These are phyloP conservation scores for Zygothrica quintamaculata DNA, from an alignment of 2,888 invertebrate species.

Conservation along the genomic window DNA sequence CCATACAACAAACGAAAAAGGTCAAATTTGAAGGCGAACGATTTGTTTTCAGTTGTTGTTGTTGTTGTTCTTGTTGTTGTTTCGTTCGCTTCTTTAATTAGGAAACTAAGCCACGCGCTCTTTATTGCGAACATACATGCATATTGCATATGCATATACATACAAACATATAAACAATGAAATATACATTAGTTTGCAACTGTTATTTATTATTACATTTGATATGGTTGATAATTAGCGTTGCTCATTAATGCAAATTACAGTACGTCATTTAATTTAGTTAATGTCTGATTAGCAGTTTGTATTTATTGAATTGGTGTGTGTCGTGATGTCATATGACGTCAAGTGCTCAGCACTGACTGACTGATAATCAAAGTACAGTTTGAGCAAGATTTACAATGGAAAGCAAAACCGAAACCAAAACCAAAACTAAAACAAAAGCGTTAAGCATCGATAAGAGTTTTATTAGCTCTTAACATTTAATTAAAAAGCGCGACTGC, in stretches of 20 bases:
- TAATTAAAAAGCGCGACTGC: constrained; percentile 47
- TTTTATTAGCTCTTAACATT: constrained; percentile 51
- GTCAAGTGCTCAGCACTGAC: constrained; percentile 25
- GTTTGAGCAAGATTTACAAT: constrained; percentile 18
- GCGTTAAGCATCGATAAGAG: constrained; percentile 44
- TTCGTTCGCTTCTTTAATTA: constrained; percentile 60
- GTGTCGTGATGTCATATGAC: constrained; percentile 61
- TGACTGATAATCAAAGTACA: constrained; percentile 43
- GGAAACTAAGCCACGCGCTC: constrained; percentile 60
- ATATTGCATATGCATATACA: constrained; percentile 2
- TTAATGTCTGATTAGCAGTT: constrained; percentile 10
- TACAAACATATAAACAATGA: background rate
- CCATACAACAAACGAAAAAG: constrained; percentile 64
- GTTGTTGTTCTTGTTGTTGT: constrained; percentile 47
- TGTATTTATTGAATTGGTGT: background rate
- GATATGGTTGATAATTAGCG: constrained; percentile 10
- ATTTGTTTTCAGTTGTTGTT: constrained; percentile 57
- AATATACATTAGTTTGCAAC: background rate
- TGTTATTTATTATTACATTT: constrained; percentile 1
- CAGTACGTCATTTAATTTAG: constrained; percentile 6
- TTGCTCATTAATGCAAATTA: constrained; percentile 22
- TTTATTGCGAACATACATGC: constrained; percentile 26
- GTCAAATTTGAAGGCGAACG: constrained; percentile 68
- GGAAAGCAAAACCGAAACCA: too few species aligned
- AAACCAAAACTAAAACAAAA: constrained; percentile 15